These are phyloP conservation scores for Etheostoma perlongum DNA, from an alignment of 2,797 vertebrate genomes.

Conservation along the genomic window DNA sequence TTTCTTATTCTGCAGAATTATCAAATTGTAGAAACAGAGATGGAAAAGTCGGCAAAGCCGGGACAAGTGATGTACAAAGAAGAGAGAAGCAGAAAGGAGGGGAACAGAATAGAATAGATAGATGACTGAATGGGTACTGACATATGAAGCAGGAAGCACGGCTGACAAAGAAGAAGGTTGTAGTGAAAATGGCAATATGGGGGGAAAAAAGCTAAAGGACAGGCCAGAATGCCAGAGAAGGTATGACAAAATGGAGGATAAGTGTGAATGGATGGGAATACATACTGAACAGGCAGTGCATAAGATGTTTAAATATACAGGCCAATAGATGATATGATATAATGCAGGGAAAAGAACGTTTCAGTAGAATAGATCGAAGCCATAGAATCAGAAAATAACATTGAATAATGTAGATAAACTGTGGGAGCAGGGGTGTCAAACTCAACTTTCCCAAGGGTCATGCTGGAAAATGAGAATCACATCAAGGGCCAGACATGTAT, in stretches of 20 bases:
- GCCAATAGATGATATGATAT: neutral
- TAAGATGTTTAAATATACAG: neutral
- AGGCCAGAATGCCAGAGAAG: neutral
- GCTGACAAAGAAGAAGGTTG: neutral
- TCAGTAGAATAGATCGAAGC: neutral
- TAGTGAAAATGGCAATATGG: conserved; percentile 6
- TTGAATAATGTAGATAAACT: neutral
- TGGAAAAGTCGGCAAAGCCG: neutral
- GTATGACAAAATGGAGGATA: neutral
- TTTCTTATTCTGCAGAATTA: conserved; percentile 20
- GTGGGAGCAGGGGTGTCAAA: neutral
- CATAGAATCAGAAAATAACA: neutral
- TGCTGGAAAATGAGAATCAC: too few relatives aligned
- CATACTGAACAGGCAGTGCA: conserved; percentile 2
- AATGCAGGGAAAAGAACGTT: neutral
- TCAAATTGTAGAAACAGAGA: conserved; percentile 14
- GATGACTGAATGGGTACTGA: conserved; percentile 22
- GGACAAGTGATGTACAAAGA: conserved; percentile 9
- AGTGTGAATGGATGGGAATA: conserved; percentile 3
- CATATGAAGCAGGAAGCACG: conserved; percentile 11
- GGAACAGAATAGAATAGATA: conserved; percentile 9
- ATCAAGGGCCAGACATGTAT: too few relatives aligned
- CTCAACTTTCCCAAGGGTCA: too few relatives aligned
- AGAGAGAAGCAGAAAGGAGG: neutral
- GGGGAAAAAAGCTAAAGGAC: neutral